phyloP scores from a whole-genome alignment of 2,888 invertebrate genomes.

The Andrena bicolor region DNA sequence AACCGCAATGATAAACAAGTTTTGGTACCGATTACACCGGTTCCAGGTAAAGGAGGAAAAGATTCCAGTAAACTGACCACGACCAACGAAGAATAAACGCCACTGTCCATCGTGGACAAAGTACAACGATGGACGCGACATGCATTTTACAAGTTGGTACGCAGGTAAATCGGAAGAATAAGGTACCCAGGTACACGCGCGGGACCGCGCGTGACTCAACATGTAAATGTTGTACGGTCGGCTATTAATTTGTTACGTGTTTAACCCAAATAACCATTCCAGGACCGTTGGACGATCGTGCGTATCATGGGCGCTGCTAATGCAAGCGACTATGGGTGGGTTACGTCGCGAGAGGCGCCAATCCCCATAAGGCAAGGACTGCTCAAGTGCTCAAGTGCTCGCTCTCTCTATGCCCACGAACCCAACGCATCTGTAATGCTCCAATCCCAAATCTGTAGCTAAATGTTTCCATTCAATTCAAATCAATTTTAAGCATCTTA shows the following conservation, averaged over 20 bases:
- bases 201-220: conserved; percentile 67
- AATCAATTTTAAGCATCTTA: too few relatives aligned
- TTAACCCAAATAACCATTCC: conserved; percentile 75
- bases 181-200: conserved; percentile 30
- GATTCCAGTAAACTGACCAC: not conserved
- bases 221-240: conserved; percentile 67
- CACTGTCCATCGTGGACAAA: not conserved
- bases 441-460: too few relatives aligned
- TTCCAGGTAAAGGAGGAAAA: not conserved
- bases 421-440: not conserved
- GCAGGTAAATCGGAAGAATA: conserved; percentile 17
- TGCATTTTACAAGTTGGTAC: conserved; percentile 29
- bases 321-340: conserved; percentile 47
- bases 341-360: conserved; percentile 55
- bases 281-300: conserved; percentile 59
- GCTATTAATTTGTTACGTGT: conserved; percentile 73
- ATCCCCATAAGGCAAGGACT: conserved; percentile 64
- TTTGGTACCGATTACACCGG: too few relatives aligned
- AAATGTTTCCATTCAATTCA: too few relatives aligned
- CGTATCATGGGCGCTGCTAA: conserved; percentile 54
- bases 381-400: conserved; percentile 31
- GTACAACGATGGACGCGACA: conserved; percentile 5
- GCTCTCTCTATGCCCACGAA: not conserved
- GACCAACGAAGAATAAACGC: not conserved
- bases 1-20: too few relatives aligned